These are phyloP conservation scores for Petaurus breviceps DNA, from an alignment of 2,113 vertebrate genomes.

Conservation along the genomic window DNA sequence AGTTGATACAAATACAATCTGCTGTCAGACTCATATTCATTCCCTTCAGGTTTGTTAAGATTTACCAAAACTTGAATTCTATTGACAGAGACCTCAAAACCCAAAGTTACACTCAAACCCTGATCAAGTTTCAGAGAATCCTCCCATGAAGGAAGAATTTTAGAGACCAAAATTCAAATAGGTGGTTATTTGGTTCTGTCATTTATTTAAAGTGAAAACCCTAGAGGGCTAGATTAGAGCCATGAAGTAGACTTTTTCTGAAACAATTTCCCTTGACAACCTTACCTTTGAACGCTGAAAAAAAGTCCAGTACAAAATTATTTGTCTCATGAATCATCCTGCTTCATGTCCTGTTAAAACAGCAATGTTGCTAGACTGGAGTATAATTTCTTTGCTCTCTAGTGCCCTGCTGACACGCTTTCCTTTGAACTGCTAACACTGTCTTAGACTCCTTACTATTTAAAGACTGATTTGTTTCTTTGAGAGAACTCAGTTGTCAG, in stretches of 20 bases:
- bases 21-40: neutral
- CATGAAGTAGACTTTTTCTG: neutral
- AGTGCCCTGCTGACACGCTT: neutral
- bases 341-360: neutral
- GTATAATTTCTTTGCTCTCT: conserved; percentile 18
- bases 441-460: conserved; percentile 26
- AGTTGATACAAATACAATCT: neutral
- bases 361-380: neutral
- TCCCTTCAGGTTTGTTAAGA: neutral
- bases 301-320: neutral
- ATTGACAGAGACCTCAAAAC: neutral
- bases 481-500: conserved; percentile 31
- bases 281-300: conserved; percentile 36
- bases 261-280: conserved; percentile 13
- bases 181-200: neutral
- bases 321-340: conserved; percentile 9
- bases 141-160: conserved; percentile 22
- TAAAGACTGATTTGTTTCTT: conserved; percentile 62
- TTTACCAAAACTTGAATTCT: neutral
- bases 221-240: neutral
- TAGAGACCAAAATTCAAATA: neutral
- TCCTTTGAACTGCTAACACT: neutral
- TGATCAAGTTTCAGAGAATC: neutral
- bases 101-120: neutral
- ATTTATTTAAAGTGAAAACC: conserved; percentile 5